Evolutionary conservation across 2,888 invertebrate species (phyloP).

Genomic region (Brachyptera putata): DNA sequence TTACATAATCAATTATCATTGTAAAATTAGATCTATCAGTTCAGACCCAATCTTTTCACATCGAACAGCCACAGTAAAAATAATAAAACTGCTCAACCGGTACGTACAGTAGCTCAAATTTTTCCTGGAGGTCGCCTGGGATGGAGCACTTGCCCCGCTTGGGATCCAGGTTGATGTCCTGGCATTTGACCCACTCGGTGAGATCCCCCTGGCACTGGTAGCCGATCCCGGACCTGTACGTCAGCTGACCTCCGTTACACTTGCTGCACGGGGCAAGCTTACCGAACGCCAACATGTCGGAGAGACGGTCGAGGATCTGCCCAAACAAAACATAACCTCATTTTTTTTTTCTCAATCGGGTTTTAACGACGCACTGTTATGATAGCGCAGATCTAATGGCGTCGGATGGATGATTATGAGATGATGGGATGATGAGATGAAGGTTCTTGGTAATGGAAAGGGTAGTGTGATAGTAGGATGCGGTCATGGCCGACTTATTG

Average conservation of each 20-base stretch:
- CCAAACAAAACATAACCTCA: conserved; percentile 36
- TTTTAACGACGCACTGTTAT: no score
- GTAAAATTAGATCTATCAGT: no score
- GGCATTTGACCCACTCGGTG: conserved; percentile 89
- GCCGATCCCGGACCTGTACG: conserved; percentile 62
- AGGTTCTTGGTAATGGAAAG: no score
- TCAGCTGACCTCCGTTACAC: conserved; percentile 71
- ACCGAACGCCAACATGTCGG: conserved; percentile 89
- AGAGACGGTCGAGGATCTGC: conserved; percentile 69
- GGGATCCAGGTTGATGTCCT: conserved; percentile 66
- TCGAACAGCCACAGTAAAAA: not conserved
- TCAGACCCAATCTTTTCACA: no score
- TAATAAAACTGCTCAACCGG: no score
- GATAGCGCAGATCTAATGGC: no score
- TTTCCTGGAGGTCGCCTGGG: conserved; percentile 56
- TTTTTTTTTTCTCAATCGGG: no score
- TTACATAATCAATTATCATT: no score
- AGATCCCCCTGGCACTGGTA: conserved; percentile 82
- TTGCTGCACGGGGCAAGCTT: conserved; percentile 69
- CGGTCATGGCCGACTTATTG: no score
- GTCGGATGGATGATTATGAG: no score
- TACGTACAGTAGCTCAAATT: conserved; percentile 55
- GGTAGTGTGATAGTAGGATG: no score
- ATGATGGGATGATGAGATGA: no score
- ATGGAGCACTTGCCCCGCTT: conserved; percentile 64